Evolutionary conservation across 2,113 vertebrate genomes (phyloP).

Genomic region (Paratilapia polleni): DNA sequence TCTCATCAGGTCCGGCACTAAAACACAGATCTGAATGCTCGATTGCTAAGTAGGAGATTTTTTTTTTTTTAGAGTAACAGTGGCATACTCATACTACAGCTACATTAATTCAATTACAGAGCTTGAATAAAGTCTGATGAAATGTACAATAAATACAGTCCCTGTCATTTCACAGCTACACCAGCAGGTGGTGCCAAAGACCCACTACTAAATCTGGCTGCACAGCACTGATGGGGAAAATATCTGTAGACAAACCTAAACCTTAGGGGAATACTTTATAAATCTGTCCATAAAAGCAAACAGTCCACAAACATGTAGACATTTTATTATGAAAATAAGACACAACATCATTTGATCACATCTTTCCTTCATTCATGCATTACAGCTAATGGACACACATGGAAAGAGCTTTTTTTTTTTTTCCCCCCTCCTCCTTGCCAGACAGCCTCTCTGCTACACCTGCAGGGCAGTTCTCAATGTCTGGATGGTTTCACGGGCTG

Average conservation of each 20-base stretch:
- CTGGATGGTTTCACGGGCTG: conserved; percentile 36
- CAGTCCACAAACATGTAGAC: conserved; percentile 60
- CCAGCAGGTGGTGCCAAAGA: conserved; percentile 46
- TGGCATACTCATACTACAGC: not conserved
- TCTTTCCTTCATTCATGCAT: conserved; percentile 76
- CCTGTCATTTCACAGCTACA: not conserved
- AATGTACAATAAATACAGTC: not conserved
- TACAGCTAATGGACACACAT: conserved; percentile 55
- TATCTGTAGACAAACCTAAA: not conserved
- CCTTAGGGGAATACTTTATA: too few relatives aligned
- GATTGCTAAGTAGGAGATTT: not conserved
- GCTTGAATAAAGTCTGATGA: not conserved
- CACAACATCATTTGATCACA: conserved; percentile 71
- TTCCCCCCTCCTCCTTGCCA: not conserved
- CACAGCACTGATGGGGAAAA: not conserved
- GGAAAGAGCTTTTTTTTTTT: not conserved
- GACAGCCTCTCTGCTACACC: conserved; percentile 56
- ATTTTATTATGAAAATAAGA: conserved; percentile 86
- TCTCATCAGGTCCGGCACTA: not conserved
- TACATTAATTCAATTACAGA: not conserved
- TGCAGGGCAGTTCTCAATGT: conserved; percentile 32
- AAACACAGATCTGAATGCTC: not conserved
- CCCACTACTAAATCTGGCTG: not conserved
- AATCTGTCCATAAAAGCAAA: conserved; percentile 1
- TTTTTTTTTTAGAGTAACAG: not conserved